These are phyloP conservation scores for Indicator maculatus DNA, from an alignment of 2,113 vertebrate genomes.

Conservation along the genomic window DNA sequence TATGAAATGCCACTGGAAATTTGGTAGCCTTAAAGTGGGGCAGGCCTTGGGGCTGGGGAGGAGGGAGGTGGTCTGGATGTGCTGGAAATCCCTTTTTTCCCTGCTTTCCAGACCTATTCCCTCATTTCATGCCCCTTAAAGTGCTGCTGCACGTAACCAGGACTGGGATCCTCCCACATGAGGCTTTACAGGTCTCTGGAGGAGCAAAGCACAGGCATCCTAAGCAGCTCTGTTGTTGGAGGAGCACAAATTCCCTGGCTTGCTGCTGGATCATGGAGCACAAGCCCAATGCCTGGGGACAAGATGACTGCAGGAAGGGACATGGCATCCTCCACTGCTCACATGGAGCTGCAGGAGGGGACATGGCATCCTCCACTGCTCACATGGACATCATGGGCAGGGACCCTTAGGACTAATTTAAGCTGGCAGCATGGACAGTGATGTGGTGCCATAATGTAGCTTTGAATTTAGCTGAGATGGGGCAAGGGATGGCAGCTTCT, in stretches of 20 bases:
- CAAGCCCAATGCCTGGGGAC: not conserved
- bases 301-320: not conserved
- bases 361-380: fast-evolving
- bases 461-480: not conserved
- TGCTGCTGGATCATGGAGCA: not conserved
- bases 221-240: not conserved
- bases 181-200: not conserved
- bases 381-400: not conserved
- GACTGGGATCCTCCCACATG: not conserved
- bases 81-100: not conserved
- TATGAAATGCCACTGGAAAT: not conserved
- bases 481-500: not conserved
- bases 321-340: fast-evolving
- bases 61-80: too few relatives aligned
- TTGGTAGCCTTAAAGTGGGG: too few relatives aligned
- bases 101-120: not conserved
- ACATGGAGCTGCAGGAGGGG: not conserved
- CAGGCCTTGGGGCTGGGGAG: not conserved
- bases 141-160: not conserved
- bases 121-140: not conserved
- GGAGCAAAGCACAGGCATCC: not conserved
- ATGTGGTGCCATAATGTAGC: fast-evolving
- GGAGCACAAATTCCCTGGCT: not conserved
- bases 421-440: fast-evolving
- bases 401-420: not conserved